Conservation (phyloP, 64 coral and sea anemone genomes). For the Anthopleura sola region DNA sequence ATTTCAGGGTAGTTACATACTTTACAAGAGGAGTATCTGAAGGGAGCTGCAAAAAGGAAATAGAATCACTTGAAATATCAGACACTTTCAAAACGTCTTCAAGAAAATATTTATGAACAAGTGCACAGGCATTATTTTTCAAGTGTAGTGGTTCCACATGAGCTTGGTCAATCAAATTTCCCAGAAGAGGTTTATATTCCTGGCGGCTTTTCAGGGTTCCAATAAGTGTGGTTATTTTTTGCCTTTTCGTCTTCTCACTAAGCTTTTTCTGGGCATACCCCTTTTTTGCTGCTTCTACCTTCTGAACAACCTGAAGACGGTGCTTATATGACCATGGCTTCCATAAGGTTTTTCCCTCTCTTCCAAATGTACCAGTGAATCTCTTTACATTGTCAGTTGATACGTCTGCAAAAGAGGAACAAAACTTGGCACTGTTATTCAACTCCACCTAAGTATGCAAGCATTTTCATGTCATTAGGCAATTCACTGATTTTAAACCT, state of each 20-base stretch:
- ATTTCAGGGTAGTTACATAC: too few relatives aligned
- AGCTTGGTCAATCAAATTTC: conserved; percentile 20
- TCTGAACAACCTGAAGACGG: conserved; percentile 23
- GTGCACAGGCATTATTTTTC: conserved; percentile 49
- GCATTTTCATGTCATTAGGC: conserved; percentile 72
- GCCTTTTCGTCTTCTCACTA: conserved; percentile 12
- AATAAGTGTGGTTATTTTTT: conserved; percentile 31
- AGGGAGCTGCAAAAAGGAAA: too few relatives aligned
- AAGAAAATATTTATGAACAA: conserved; percentile 5
- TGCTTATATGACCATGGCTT: conserved; percentile 37
- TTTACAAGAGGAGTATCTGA: too few relatives aligned
- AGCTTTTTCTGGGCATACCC: background rate
- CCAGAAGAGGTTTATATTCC: conserved; percentile 31
- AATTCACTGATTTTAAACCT: conserved; percentile 47
- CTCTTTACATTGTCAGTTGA: background rate
- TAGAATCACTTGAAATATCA: too few relatives aligned
- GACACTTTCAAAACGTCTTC: conserved; percentile 7
- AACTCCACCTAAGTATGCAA: conserved; percentile 33
- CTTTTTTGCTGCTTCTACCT: conserved; percentile 46
- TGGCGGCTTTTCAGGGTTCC: conserved; percentile 19
- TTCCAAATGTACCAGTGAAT: conserved; percentile 46
- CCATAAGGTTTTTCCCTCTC: conserved; percentile 23
- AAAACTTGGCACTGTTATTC: conserved; percentile 40
- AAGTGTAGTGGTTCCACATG: conserved; percentile 63
- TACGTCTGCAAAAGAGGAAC: conserved; percentile 58